These are phyloP conservation scores for Callorhinus ursinus DNA, from an alignment of 2,113 vertebrate species.

Conservation along the genomic window DNA sequence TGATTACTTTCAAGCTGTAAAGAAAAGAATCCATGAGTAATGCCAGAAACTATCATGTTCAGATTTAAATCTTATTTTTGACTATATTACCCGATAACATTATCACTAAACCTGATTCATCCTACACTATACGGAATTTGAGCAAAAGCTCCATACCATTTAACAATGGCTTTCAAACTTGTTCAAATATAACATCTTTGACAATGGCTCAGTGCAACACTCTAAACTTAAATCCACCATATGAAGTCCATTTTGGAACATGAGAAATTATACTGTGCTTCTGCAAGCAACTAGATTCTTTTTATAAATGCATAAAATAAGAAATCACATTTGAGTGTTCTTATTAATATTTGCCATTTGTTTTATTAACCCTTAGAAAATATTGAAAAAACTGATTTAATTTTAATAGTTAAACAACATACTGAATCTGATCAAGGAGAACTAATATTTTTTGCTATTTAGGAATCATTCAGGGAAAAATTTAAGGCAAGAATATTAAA, in stretches of 20 bases:
- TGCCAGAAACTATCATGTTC: not conserved
- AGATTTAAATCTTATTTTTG: constrained; percentile 23
- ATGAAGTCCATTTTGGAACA: not conserved
- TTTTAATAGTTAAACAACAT: constrained; percentile 45
- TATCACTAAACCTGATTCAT: not conserved
- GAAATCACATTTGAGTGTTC: not conserved
- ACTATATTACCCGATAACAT: not conserved
- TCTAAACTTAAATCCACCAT: constrained; percentile 10
- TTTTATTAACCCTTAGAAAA: constrained; percentile 56
- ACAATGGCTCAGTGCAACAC: not conserved
- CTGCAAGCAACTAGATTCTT: not conserved
- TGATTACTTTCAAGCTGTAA: not conserved
- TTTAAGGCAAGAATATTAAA: constrained; percentile 49
- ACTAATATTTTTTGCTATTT: constrained; percentile 15
- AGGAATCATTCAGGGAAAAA: not conserved
- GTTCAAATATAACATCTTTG: not conserved
- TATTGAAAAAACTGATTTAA: not conserved
- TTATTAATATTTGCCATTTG: not conserved
- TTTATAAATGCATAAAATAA: constrained; percentile 28
- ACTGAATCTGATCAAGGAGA: not conserved
- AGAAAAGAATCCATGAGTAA: not conserved
- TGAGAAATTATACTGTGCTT: not conserved
- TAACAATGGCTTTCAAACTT: constrained; percentile 10
- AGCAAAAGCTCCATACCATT: not conserved
- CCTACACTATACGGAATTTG: not conserved